Conservation (phyloP, 2,888 invertebrate species). For the Hedya salicella region DNA sequence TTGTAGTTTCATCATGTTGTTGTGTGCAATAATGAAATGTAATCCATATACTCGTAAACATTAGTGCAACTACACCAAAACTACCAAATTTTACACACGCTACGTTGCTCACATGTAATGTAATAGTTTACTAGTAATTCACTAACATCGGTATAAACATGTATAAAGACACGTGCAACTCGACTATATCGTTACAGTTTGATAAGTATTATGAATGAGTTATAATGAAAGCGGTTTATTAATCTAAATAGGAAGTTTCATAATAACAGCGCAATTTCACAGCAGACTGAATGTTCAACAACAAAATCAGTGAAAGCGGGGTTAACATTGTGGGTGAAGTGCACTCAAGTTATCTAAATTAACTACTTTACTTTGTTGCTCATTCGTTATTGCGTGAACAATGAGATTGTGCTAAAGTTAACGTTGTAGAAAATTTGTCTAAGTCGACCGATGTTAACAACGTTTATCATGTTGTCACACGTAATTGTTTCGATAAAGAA, state of each 20-base stretch:
- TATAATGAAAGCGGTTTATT: constrained; percentile 26
- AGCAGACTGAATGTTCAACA: constrained; percentile 65
- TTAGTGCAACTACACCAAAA: too few relatives aligned
- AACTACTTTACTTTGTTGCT: constrained; percentile 25
- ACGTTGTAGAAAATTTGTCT: constrained; percentile 20
- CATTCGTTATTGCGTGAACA: constrained; percentile 22
- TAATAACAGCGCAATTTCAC: constrained; percentile 60
- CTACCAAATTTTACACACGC: too few relatives aligned
- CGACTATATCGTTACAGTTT: neutral
- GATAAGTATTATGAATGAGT: constrained; percentile 18
- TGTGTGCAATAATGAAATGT: too few relatives aligned
- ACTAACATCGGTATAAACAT: neutral
- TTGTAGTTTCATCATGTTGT: too few relatives aligned
- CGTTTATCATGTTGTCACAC: constrained; percentile 20
- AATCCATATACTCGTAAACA: too few relatives aligned
- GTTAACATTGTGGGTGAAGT: constrained; percentile 36
- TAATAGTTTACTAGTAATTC: neutral
- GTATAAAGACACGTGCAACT: neutral
- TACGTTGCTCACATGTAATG: too few relatives aligned
- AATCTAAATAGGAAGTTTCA: constrained; percentile 49
- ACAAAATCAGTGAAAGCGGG: constrained; percentile 62
- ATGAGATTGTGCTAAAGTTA: constrained; percentile 12
- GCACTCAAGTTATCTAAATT: constrained; percentile 31
- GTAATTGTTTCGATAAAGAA: constrained; percentile 18
- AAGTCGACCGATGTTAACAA: constrained; percentile 22